phyloP scores from a whole-genome alignment of 2,113 vertebrate species.

The Apodemus speciosus region DNA sequence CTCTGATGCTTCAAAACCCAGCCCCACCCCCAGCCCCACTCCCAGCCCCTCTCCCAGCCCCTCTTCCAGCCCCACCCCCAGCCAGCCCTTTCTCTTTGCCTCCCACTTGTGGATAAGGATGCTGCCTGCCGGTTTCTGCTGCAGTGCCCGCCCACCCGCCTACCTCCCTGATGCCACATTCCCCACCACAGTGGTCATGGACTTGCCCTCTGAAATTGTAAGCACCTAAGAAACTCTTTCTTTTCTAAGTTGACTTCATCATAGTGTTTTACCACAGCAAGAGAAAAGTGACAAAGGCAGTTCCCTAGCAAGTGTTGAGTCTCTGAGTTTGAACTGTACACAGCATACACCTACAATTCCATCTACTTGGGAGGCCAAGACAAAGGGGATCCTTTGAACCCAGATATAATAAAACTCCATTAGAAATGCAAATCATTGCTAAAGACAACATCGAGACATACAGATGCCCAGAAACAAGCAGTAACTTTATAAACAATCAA shows the following conservation, averaged over 20 bases:
- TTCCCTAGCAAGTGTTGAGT: neutral
- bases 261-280: neutral
- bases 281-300: neutral
- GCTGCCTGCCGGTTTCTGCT: neutral
- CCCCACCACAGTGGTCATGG: neutral
- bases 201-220: neutral
- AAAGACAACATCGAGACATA: neutral
- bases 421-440: slow-evolving; percentile 17
- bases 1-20: neutral
- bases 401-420: neutral
- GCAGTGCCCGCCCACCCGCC: neutral
- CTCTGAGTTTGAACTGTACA: neutral
- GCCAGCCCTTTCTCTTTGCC: neutral
- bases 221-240: neutral
- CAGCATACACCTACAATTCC: neutral
- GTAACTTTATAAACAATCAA: slow-evolving; percentile 9
- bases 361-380: neutral
- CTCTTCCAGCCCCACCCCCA: neutral
- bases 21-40: too few species aligned
- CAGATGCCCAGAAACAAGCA: neutral
- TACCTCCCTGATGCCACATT: neutral
- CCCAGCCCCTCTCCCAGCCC: neutral
- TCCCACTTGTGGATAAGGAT: neutral
- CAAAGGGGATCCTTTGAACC: neutral
- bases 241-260: neutral